These are phyloP conservation scores for Batillaria attramentaria DNA, from an alignment of 1,140 invertebrate species.

Conservation along the genomic window DNA sequence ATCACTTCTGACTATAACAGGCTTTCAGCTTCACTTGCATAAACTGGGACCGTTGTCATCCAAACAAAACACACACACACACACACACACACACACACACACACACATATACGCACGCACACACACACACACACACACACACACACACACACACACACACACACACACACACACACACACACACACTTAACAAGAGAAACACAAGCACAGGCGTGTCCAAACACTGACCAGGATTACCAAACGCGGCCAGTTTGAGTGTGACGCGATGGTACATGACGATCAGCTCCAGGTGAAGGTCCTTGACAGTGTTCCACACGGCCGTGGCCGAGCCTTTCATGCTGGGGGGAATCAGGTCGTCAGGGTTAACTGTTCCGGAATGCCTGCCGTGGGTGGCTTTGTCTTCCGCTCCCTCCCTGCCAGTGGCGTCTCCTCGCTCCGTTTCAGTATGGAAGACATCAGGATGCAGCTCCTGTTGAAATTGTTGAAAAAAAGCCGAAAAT, in stretches of 20 bases:
- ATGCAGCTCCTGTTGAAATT: conserved; percentile 64
- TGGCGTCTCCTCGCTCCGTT: conserved; percentile 27
- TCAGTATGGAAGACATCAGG: conserved; percentile 61
- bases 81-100: not conserved
- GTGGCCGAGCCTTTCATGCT: conserved; percentile 53
- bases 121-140: conserved; percentile 15
- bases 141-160: conserved; percentile 26
- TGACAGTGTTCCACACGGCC: conserved; percentile 67
- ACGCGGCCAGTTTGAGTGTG: conserved; percentile 63
- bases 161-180: conserved; percentile 11
- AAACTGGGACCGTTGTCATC: too few relatives aligned
- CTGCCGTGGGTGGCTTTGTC: conserved; percentile 29
- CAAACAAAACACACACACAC: not conserved
- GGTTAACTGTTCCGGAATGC: conserved; percentile 33
- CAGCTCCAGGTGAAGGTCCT: conserved; percentile 69
- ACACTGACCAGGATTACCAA: conserved; percentile 33
- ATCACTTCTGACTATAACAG: not conserved
- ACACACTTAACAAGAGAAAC: not conserved
- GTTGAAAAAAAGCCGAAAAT: too few relatives aligned
- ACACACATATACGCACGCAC: conserved; percentile 9
- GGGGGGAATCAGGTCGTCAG: conserved; percentile 43
- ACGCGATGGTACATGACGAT: conserved; percentile 69
- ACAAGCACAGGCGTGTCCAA: not conserved
- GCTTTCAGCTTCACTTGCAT: not conserved
- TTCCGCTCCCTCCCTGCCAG: conserved; percentile 30